A percentile compares a stretch with the other conserved stretches of the same genome.
Evolutionary conservation across 2,888 invertebrate genomes (phyloP).

Genomic region (Tiliacea aurago): DNA sequence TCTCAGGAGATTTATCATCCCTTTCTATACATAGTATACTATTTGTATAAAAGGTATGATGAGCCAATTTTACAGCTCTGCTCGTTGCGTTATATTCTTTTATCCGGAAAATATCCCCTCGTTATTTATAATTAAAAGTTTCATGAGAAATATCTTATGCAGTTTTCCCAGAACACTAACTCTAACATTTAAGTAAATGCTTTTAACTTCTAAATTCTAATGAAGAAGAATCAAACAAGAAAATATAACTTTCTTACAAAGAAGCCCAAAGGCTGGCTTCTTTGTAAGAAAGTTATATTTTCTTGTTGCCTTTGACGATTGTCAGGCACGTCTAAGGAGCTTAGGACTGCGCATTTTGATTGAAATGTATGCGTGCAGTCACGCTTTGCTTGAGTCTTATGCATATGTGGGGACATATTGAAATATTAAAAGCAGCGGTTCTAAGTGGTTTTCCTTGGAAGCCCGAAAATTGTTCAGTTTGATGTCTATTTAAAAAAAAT

Average conservation of each 20-base stretch:
- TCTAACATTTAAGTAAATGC: not conserved
- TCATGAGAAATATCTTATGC: not conserved
- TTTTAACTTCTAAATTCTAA: not conserved
- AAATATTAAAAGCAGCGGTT: conserved; percentile 1
- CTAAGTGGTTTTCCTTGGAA: conserved; percentile 1
- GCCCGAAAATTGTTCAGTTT: not conserved
- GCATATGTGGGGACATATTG: not conserved
- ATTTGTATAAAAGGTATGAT: too few species aligned
- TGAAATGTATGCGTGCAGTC: conserved; percentile 18
- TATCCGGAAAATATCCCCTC: not conserved
- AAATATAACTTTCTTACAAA: too few species aligned
- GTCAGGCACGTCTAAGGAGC: conserved; percentile 21
- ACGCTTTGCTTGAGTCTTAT: not conserved
- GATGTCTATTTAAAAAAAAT: not conserved
- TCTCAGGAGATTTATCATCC: conserved; percentile 16
- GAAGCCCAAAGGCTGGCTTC: too few species aligned
- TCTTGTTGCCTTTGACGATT: conserved; percentile 10
- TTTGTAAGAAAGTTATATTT: conserved; percentile 15
- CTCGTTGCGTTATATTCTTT: conserved; percentile 5
- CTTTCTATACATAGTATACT: not conserved
- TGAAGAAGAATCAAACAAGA: too few species aligned
- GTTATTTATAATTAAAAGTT: conserved; percentile 4
- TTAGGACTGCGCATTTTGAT: conserved; percentile 16
- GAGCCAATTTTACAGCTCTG: not conserved
- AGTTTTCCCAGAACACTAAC: not conserved